A percentile compares a stretch with the other conserved stretches of the same genome.
Conservation (phyloP, 2,113 vertebrate species). For the Syngnathus scovelli region DNA sequence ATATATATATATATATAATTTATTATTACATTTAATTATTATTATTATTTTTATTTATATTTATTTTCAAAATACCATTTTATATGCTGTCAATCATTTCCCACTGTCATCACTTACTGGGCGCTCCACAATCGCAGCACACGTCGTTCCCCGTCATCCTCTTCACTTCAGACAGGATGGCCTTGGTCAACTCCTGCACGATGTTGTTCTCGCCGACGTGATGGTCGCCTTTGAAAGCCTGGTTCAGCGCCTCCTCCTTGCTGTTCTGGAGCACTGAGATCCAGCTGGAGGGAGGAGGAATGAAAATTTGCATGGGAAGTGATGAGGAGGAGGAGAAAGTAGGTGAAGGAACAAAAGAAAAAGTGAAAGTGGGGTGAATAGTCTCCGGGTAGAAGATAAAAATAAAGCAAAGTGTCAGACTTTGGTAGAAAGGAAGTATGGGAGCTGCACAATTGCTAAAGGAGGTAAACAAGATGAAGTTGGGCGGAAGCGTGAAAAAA, state of each 20-base stretch:
- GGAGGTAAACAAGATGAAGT: background rate
- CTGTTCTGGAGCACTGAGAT: slow-evolving; percentile 98
- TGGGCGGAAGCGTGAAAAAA: background rate
- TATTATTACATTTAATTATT: too few species aligned
- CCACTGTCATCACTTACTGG: slow-evolving; percentile 72
- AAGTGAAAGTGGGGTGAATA: slow-evolving; percentile 7
- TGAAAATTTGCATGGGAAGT: background rate
- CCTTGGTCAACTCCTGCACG: slow-evolving; percentile 95
- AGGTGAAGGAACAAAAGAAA: background rate
- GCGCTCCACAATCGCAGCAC: slow-evolving; percentile 95
- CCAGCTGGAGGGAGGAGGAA: slow-evolving; percentile 74
- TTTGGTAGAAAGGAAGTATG: slow-evolving; percentile 32
- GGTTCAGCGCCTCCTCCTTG: slow-evolving; percentile 96
- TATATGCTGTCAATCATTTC: background rate
- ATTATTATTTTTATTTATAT: too few species aligned
- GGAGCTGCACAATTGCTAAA: slow-evolving; percentile 7
- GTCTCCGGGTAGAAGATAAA: slow-evolving; percentile 17
- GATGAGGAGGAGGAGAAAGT: background rate
- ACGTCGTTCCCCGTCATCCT: slow-evolving; percentile 92
- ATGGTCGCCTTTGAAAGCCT: slow-evolving; percentile 96
- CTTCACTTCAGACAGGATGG: slow-evolving; percentile 92
- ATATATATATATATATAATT: too few species aligned
- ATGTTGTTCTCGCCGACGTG: slow-evolving; percentile 96
- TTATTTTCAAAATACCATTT: background rate
- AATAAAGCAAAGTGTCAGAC: slow-evolving; percentile 14